Conservation (phyloP, 1,140 invertebrate genomes). For the Leptestheria dahalacensis region DNA sequence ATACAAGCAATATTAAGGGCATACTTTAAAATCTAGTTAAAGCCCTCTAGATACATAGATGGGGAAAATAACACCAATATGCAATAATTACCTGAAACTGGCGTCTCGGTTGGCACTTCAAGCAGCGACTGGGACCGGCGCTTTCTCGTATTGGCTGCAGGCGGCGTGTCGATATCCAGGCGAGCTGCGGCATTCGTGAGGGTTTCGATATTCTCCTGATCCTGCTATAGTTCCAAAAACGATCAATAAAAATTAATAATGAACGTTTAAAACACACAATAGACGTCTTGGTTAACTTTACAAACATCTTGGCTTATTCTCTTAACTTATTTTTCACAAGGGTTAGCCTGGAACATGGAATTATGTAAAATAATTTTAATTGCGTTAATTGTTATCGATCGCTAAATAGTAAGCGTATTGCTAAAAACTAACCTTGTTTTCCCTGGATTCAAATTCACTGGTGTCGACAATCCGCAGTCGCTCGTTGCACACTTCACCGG, state of each 20-base stretch:
- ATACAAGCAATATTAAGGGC: too few species aligned
- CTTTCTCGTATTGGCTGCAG: conserved; percentile 10
- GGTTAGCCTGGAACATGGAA: too few species aligned
- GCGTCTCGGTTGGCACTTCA: not conserved
- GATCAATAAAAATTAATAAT: not conserved
- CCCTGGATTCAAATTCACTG: not conserved
- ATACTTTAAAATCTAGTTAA: not conserved
- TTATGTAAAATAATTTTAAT: too few species aligned
- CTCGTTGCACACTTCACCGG: conserved; percentile 41
- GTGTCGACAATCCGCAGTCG: not conserved
- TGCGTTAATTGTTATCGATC: too few species aligned
- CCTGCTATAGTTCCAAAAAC: too few species aligned
- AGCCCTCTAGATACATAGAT: too few species aligned
- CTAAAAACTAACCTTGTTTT: not conserved
- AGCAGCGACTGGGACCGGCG: not conserved
- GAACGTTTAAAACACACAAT: not conserved
- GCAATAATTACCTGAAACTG: not conserved
- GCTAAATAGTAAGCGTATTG: too few species aligned
- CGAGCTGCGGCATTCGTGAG: not conserved
- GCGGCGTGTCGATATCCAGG: conserved; percentile 3
- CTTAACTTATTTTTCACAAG: too few species aligned
- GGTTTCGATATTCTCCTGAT: not conserved
- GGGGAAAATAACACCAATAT: too few species aligned
- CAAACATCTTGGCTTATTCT: too few species aligned
- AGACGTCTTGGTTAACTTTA: too few species aligned